A percentile compares a stretch with the other conserved stretches of the same genome.
Conservation (phyloP, 2,797 vertebrate species). For the Eospalax fontanierii region DNA sequence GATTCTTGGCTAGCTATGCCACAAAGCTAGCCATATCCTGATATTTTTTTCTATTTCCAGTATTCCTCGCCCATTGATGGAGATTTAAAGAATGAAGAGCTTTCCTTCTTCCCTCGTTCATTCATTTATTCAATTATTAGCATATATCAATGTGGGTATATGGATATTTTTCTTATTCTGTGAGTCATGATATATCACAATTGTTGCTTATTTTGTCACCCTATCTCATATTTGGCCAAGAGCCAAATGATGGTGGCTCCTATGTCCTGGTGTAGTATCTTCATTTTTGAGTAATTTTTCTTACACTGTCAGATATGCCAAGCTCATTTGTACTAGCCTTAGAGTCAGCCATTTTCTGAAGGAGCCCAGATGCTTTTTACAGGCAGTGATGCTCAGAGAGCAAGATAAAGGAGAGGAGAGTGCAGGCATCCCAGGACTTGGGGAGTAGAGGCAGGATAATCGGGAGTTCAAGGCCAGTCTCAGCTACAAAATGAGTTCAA, state of each 20-base stretch:
- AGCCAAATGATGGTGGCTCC: background rate
- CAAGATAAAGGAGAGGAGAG: no score
- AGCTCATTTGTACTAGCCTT: background rate
- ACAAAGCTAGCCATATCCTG: background rate
- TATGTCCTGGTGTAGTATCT: background rate
- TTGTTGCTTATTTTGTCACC: background rate
- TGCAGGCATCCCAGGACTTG: no score
- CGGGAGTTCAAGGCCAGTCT: no score
- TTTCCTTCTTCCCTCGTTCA: background rate
- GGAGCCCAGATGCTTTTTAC: no score
- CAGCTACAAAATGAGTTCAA: no score
- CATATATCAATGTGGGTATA: background rate
- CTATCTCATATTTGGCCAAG: background rate
- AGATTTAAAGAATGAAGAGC: background rate
- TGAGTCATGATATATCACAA: background rate
- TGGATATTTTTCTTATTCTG: background rate
- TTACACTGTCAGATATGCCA: background rate
- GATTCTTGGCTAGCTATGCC: background rate
- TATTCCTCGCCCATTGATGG: background rate
- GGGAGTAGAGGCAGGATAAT: no score
- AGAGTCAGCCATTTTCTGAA: no score
- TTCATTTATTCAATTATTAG: background rate
- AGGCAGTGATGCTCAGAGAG: no score
- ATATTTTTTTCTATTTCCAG: background rate
- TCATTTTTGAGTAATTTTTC: conserved; percentile 18